Evolutionary conservation across 2,113 vertebrate genomes (phyloP).

Genomic region (Lepus americanus): DNA sequence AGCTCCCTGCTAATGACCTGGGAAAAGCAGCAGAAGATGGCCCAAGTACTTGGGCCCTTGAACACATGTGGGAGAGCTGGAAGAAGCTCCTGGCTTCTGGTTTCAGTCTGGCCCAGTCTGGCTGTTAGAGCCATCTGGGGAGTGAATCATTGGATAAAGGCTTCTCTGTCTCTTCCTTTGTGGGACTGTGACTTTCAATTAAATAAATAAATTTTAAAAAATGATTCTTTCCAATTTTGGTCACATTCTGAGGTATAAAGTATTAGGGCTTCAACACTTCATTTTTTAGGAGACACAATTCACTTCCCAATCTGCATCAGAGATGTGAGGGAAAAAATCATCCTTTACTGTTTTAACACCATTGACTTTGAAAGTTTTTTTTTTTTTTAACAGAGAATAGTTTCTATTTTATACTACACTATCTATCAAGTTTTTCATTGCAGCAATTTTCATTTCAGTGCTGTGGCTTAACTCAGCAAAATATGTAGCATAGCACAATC

Average conservation of each 20-base stretch:
- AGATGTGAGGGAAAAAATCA: neutral
- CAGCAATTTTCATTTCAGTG: neutral
- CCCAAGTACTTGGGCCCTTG: too few relatives aligned
- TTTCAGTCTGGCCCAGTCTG: too few relatives aligned
- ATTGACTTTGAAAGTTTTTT: neutral
- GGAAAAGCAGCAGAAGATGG: too few relatives aligned
- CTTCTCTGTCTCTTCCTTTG: too few relatives aligned
- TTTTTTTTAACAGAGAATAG: neutral
- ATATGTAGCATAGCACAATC: neutral
- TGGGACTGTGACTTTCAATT: too few relatives aligned
- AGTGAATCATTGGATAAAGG: too few relatives aligned
- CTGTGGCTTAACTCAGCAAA: neutral
- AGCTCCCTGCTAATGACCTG: too few relatives aligned
- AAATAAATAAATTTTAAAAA: too few relatives aligned
- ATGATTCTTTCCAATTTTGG: neutral
- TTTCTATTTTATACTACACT: neutral
- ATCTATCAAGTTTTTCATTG: neutral
- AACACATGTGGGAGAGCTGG: too few relatives aligned
- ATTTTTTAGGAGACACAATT: neutral
- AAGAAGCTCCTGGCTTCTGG: too few relatives aligned
- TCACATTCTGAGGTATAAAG: neutral
- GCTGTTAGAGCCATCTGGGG: too few relatives aligned
- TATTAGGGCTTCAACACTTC: neutral
- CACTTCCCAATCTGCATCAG: neutral
- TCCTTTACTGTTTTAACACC: neutral